These are phyloP conservation scores for Drosophila pallidifrons DNA, from an alignment of 1,140 invertebrate genomes.

Conservation along the genomic window DNA sequence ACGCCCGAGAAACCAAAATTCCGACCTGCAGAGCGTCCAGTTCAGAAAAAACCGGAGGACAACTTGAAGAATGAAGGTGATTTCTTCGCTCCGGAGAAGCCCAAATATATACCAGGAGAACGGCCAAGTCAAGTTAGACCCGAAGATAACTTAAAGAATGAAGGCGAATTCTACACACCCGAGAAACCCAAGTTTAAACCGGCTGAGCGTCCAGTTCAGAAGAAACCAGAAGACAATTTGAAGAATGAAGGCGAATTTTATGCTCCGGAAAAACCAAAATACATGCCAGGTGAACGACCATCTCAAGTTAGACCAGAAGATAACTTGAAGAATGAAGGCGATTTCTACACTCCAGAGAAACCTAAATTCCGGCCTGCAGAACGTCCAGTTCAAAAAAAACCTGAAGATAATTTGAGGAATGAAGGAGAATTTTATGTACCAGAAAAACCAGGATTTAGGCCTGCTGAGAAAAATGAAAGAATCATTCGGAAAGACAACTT, in stretches of 20 bases:
- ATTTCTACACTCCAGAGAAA: constrained; percentile 80
- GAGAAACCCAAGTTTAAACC: no score
- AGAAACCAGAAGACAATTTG: constrained; percentile 85
- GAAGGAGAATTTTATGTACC: constrained; percentile 85
- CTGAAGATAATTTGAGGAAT: constrained; percentile 87
- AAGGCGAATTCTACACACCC: constrained; percentile 85
- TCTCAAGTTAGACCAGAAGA: constrained; percentile 35
- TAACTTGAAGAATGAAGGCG: constrained; percentile 43
- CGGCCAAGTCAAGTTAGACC: constrained; percentile 58
- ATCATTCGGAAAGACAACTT: constrained; percentile 86
- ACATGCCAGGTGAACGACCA: constrained; percentile 37
- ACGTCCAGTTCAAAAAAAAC: constrained; percentile 86
- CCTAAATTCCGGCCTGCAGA: constrained; percentile 85
- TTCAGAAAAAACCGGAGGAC: no score
- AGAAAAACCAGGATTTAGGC: constrained; percentile 66
- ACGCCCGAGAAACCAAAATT: no score
- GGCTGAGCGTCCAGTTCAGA: constrained; percentile 5
- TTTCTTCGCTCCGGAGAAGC: no score
- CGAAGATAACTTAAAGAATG: constrained; percentile 32
- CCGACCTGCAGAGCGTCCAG: no score
- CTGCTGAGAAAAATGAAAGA: constrained; percentile 79
- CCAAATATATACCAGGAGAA: no score
- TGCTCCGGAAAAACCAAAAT: constrained; percentile 36
- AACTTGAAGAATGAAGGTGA: no score
- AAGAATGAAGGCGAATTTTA: constrained; percentile 88